phyloP scores from a whole-genome alignment of 2,113 vertebrate species.

The Gobio gobio region DNA sequence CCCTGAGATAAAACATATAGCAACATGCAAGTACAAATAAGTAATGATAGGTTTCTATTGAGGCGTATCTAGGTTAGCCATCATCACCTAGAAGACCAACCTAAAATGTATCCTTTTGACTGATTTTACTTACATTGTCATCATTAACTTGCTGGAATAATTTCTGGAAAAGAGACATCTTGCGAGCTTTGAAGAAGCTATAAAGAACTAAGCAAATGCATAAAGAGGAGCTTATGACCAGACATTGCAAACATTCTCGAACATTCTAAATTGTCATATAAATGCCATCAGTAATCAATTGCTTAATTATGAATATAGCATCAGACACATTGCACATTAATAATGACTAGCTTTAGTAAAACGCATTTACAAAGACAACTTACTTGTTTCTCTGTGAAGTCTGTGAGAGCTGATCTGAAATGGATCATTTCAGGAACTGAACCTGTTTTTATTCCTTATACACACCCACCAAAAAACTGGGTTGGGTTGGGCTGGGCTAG shows the following conservation, averaged over 20 bases:
- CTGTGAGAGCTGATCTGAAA: not conserved
- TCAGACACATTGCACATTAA: not conserved
- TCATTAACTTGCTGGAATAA: not conserved
- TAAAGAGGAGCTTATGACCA: not conserved
- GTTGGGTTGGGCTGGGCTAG: not conserved
- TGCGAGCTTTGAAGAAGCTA: not conserved
- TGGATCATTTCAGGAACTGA: not conserved
- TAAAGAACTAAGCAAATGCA: not conserved
- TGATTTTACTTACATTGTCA: not conserved
- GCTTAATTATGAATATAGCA: not conserved
- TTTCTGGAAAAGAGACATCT: constrained; percentile 31
- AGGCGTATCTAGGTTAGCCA: not conserved
- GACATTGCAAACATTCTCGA: not conserved
- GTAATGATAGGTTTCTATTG: not conserved
- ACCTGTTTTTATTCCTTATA: not conserved
- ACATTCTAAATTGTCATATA: not conserved
- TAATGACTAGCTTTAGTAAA: not conserved
- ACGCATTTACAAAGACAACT: constrained; percentile 6
- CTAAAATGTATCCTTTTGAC: not conserved
- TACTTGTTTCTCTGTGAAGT: constrained; percentile 52
- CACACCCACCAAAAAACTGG: not conserved
- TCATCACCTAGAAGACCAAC: not conserved
- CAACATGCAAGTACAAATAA: not conserved
- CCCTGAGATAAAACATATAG: constrained; percentile 8
- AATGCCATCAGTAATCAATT: not conserved